Evolutionary conservation across 2,797 vertebrate species (phyloP).

Genomic region (Ciconia nigra): DNA sequence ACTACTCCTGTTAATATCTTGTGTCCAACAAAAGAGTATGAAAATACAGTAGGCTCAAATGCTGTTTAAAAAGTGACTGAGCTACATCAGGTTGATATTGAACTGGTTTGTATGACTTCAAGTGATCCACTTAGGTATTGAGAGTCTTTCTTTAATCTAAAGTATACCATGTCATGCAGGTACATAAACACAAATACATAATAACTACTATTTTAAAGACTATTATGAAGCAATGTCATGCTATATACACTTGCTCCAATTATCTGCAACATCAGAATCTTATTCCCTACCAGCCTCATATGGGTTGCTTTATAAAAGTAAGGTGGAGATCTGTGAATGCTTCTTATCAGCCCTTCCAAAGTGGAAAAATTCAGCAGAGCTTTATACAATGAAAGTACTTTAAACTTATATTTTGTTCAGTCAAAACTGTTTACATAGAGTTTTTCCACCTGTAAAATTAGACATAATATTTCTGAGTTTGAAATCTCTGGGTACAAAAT

Average conservation of each 20-base stretch:
- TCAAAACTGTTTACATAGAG: too few relatives aligned
- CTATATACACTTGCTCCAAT: neutral
- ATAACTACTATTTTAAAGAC: neutral
- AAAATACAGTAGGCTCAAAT: neutral
- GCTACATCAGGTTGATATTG: neutral
- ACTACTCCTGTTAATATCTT: neutral
- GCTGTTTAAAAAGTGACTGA: neutral
- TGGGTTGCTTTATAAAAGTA: neutral
- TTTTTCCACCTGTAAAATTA: neutral
- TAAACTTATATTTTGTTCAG: neutral
- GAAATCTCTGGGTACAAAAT: neutral
- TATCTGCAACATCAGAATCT: neutral
- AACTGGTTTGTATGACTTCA: neutral
- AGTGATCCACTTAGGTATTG: neutral
- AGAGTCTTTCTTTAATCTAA: neutral
- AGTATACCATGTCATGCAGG: neutral
- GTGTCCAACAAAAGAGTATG: neutral
- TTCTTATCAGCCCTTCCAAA: neutral
- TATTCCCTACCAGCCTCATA: neutral
- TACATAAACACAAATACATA: neutral
- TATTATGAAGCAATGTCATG: neutral
- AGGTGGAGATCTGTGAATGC: neutral
- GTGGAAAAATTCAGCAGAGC: neutral
- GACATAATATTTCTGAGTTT: neutral
- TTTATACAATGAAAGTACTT: neutral